Conservation (phyloP, 2,888 invertebrate species). For the Blastobasis lacticolella region DNA sequence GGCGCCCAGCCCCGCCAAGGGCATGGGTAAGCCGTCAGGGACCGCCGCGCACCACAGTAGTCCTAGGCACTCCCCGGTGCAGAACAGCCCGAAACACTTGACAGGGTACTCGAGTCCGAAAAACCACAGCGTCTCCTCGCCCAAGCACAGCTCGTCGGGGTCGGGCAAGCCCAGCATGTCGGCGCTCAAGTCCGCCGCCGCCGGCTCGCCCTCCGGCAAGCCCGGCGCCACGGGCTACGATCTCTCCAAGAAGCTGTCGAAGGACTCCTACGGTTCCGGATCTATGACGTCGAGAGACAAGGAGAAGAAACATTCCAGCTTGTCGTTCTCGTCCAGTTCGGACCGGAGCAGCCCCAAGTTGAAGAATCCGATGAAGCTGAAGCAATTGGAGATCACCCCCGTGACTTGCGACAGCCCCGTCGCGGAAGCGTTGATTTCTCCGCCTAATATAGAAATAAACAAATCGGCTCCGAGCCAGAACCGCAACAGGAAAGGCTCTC, state of each 20-base stretch:
- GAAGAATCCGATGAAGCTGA: slow-evolving; percentile 80
- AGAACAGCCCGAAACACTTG: slow-evolving; percentile 83
- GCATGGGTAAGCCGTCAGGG: slow-evolving; percentile 61
- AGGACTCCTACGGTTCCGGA: slow-evolving; percentile 59
- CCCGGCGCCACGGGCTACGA: slow-evolving; percentile 71
- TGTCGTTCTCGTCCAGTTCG: slow-evolving; percentile 63
- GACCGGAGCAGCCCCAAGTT: slow-evolving; percentile 78
- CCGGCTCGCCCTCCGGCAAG: slow-evolving; percentile 79
- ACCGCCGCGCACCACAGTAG: slow-evolving; percentile 76
- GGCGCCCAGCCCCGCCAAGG: slow-evolving; percentile 60
- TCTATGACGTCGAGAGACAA: slow-evolving; percentile 65
- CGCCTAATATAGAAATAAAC: slow-evolving; percentile 73
- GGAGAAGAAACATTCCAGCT: slow-evolving; percentile 70
- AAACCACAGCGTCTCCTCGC: slow-evolving; percentile 85
- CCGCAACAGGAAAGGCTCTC: slow-evolving; percentile 81
- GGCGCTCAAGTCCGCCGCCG: slow-evolving; percentile 85
- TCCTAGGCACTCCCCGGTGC: slow-evolving; percentile 85
- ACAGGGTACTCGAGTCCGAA: slow-evolving; percentile 83
- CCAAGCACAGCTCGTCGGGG: slow-evolving; percentile 82
- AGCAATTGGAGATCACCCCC: slow-evolving; percentile 77
- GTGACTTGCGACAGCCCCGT: slow-evolving; percentile 66
- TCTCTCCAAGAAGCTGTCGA: slow-evolving; percentile 70
- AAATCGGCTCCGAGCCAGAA: slow-evolving; percentile 76
- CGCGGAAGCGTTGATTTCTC: slow-evolving; percentile 60
- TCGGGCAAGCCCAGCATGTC: slow-evolving; percentile 94